phyloP scores from a whole-genome alignment of 2,113 vertebrate genomes.

The Procavia capensis region DNA sequence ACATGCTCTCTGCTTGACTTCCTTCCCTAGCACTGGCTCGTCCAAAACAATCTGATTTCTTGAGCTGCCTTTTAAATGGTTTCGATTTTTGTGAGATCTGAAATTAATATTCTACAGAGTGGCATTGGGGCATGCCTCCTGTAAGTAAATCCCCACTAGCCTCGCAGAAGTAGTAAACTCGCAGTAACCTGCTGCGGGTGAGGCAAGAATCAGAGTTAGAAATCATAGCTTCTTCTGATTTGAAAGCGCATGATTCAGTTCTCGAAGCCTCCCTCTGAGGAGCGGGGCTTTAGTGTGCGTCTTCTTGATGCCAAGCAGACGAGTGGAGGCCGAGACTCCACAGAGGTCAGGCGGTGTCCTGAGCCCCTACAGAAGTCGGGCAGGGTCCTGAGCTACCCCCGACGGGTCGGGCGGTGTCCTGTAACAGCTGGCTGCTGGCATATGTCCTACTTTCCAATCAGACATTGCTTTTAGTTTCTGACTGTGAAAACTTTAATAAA shows the following conservation, averaged over 20 bases:
- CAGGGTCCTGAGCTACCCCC: too few species aligned
- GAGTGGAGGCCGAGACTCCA: slow-evolving; percentile 52
- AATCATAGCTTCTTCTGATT: too few species aligned
- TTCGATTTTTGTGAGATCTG: slow-evolving; percentile 43
- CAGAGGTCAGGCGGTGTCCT: too few species aligned
- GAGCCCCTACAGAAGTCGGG: too few species aligned
- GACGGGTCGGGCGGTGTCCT: too few species aligned
- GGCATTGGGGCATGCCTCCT: not conserved
- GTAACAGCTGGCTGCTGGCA: slow-evolving; percentile 62
- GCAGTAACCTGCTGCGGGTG: not conserved
- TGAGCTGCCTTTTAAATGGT: not conserved
- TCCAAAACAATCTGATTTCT: slow-evolving; percentile 53
- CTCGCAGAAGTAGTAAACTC: not conserved
- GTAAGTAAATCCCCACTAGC: slow-evolving; percentile 53
- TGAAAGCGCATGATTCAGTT: slow-evolving; percentile 42
- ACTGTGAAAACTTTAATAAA: slow-evolving; percentile 69
- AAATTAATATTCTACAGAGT: slow-evolving; percentile 5
- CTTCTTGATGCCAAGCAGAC: slow-evolving; percentile 66
- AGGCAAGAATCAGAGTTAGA: too few species aligned
- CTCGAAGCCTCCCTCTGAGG: slow-evolving; percentile 5
- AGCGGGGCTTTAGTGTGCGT: slow-evolving; percentile 35
- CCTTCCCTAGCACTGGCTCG: not conserved
- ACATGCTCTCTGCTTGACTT: slow-evolving; percentile 13
- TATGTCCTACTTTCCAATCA: slow-evolving; percentile 52
- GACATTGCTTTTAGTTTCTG: slow-evolving; percentile 64